Evolutionary conservation across 2,888 invertebrate genomes (phyloP).

Genomic region (Hydrotaea diabolus): DNA sequence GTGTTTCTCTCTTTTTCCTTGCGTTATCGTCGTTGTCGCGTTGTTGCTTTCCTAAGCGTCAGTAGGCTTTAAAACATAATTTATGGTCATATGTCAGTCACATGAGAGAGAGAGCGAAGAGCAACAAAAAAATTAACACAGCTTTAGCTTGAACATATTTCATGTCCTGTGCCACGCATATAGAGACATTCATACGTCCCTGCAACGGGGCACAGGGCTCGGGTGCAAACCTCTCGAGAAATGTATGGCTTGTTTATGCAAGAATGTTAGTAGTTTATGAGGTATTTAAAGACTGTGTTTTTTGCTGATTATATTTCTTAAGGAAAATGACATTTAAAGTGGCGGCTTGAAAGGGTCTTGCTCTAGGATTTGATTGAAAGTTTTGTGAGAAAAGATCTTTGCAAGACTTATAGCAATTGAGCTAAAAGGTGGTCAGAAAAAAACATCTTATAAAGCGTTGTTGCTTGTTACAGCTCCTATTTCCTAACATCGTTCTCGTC

Average conservation of each 20-base stretch:
- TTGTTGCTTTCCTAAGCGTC: constrained; percentile 38
- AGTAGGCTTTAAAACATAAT: constrained; percentile 63
- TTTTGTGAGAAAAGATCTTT: no score
- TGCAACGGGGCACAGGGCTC: neutral
- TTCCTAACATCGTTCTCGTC: no score
- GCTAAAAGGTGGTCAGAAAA: no score
- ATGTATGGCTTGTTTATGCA: constrained; percentile 22
- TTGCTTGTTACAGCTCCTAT: no score
- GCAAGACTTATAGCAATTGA: no score
- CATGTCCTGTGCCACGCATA: constrained; percentile 48
- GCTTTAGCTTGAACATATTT: constrained; percentile 54
- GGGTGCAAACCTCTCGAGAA: neutral
- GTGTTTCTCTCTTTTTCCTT: neutral
- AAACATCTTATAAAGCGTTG: no score
- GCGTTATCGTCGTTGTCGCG: constrained; percentile 29
- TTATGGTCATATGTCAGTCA: constrained; percentile 66
- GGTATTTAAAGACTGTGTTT: constrained; percentile 54
- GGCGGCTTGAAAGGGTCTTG: neutral
- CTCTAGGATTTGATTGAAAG: no score
- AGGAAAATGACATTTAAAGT: constrained; percentile 43
- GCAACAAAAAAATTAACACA: constrained; percentile 4
- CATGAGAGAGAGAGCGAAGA: constrained; percentile 12
- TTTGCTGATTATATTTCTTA: constrained; percentile 33
- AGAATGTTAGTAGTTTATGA: constrained; percentile 57
- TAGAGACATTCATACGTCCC: no score